A percentile compares a stretch with the other conserved stretches of the same genome.
Evolutionary conservation across 1,140 invertebrate species (phyloP).

Genomic region (Drosophila bipectinata): DNA sequence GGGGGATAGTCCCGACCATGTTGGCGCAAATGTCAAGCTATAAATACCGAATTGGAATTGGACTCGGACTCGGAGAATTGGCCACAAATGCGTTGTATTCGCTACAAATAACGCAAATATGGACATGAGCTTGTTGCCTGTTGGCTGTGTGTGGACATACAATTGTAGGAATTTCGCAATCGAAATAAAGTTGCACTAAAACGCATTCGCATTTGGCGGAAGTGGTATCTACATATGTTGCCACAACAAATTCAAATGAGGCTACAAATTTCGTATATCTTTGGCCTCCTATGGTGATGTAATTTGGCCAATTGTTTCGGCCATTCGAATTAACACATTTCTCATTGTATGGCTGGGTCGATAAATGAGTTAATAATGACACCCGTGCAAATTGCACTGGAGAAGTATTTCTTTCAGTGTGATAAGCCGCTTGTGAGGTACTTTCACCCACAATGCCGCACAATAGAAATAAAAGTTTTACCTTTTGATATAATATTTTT

Average conservation of each 20-base stretch:
- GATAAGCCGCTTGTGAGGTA: constrained; percentile 46
- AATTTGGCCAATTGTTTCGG: constrained; percentile 62
- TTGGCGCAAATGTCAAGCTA: constrained; percentile 77
- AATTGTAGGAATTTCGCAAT: constrained; percentile 74
- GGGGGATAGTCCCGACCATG: constrained; percentile 24
- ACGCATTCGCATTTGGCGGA: constrained; percentile 58
- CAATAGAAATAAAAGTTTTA: constrained; percentile 67
- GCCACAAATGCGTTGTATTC: constrained; percentile 65
- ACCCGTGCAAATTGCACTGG: constrained; percentile 21
- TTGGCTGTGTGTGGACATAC: constrained; percentile 15
- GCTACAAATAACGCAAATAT: constrained; percentile 78
- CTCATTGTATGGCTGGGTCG: constrained; percentile 2
- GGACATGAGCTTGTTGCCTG: constrained; percentile 53
- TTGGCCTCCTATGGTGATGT: constrained; percentile 35
- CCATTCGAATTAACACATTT: constrained; percentile 62
- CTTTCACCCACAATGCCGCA: constrained; percentile 68
- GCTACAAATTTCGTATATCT: constrained; percentile 20
- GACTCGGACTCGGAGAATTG: constrained; percentile 59
- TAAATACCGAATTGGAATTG: constrained; percentile 76
- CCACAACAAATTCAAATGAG: constrained; percentile 36
- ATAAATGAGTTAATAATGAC: constrained; percentile 67
- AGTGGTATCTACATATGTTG: constrained; percentile 19
- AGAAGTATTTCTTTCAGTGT: constrained; percentile 25
- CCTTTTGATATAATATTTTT: constrained; percentile 62
- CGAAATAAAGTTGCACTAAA: constrained; percentile 76